A percentile compares a stretch with the other conserved stretches of the same genome.
phyloP scores from a whole-genome alignment of 1,140 invertebrate genomes.

The Rhagoletis zephyria region DNA sequence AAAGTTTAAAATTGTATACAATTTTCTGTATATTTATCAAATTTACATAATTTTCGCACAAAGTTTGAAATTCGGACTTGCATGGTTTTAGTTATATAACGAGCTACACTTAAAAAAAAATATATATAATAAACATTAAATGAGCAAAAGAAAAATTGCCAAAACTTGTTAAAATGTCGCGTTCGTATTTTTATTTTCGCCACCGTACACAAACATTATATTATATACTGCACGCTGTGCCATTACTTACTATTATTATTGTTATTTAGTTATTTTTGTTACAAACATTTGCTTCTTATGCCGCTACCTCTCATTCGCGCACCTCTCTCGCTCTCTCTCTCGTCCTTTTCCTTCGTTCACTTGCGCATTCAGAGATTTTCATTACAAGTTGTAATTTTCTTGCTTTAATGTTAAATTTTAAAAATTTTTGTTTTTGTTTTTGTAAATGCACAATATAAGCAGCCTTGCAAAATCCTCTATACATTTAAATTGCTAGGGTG shows the following conservation, averaged over 20 bases:
- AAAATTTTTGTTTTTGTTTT: not conserved
- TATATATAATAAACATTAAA: no score
- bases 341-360: not conserved
- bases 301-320: not conserved
- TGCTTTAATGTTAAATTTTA: constrained; percentile 53
- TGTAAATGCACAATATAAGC: not conserved
- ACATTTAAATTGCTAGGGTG: not conserved
- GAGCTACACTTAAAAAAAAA: no score
- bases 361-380: constrained; percentile 30
- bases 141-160: no score
- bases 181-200: no score
- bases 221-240: not conserved
- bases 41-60: no score
- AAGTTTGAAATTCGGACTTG: no score
- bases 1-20: no score
- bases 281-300: not conserved
- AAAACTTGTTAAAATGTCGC: no score
- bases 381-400: constrained; percentile 49
- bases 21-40: no score
- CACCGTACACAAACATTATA: no score
- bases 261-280: not conserved
- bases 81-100: no score
- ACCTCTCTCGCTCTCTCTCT: not conserved
- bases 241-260: constrained; percentile 24
- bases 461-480: not conserved